Conservation (phyloP, 2,113 vertebrate genomes). For the Misgurnus mizolepis region DNA sequence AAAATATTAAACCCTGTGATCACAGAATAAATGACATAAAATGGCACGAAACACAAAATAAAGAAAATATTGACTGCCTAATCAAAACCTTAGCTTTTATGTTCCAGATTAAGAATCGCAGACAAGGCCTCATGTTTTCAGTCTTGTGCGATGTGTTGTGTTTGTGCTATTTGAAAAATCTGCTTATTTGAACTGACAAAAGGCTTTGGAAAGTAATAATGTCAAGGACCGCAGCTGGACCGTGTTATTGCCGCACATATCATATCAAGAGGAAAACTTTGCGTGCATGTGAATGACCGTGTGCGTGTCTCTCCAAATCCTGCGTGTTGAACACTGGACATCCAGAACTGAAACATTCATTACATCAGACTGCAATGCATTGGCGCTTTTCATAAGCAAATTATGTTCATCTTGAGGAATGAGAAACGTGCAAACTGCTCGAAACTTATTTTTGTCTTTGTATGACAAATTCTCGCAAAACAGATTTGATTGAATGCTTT, state of each 20-base stretch:
- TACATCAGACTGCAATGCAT: constrained; percentile 19
- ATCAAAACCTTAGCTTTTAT: neutral
- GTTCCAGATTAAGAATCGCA: neutral
- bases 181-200: constrained; percentile 41
- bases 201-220: constrained; percentile 18
- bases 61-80: neutral
- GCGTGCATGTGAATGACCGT: neutral
- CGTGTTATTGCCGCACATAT: constrained; percentile 45
- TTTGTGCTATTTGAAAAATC: constrained; percentile 49
- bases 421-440: neutral
- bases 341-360: constrained; percentile 38
- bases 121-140: neutral
- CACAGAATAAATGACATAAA: neutral
- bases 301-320: neutral
- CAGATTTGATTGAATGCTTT: neutral
- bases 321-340: neutral
- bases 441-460: constrained; percentile 20
- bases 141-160: constrained; percentile 12
- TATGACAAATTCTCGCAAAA: constrained; percentile 25
- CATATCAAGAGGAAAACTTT: neutral
- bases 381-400: neutral
- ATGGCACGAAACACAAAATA: neutral
- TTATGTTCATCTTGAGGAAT: constrained; percentile 8
- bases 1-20: neutral
- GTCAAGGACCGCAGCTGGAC: constrained; percentile 40